These are phyloP conservation scores for Lordiphosa stackelbergi DNA, from an alignment of 1,140 invertebrate genomes.

Conservation along the genomic window DNA sequence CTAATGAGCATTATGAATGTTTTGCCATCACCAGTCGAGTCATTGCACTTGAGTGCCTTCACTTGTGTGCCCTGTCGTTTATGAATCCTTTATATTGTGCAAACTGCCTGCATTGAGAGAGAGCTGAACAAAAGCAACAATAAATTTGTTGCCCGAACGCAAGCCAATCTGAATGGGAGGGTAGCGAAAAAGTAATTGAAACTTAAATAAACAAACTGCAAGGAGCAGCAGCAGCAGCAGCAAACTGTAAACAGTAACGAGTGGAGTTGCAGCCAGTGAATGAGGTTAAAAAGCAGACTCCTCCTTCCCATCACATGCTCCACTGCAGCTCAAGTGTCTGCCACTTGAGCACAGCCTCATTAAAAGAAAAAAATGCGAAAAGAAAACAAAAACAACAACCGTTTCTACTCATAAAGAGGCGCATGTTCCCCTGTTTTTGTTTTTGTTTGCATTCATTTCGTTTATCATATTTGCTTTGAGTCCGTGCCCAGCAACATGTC, in stretches of 20 bases:
- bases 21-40: constrained; percentile 42
- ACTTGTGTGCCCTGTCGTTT: constrained; percentile 36
- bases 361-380: constrained; percentile 22
- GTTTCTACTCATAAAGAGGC: not conserved
- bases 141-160: constrained; percentile 33
- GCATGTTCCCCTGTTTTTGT: constrained; percentile 13
- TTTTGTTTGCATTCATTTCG: constrained; percentile 8
- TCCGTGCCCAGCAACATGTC: constrained; percentile 15
- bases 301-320: constrained; percentile 18
- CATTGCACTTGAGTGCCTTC: constrained; percentile 55
- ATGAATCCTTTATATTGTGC: constrained; percentile 23
- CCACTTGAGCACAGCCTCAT: constrained; percentile 64
- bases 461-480: constrained; percentile 18
- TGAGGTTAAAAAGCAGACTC: constrained; percentile 22
- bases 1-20: constrained; percentile 61
- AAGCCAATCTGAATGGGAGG: constrained; percentile 28
- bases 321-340: constrained; percentile 36
- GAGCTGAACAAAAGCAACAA: constrained; percentile 23
- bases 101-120: constrained; percentile 31
- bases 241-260: constrained; percentile 45
- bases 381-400: constrained; percentile 25
- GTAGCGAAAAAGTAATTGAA: constrained; percentile 62
- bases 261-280: constrained; percentile 53
- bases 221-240: constrained; percentile 32
- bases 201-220: constrained; percentile 63